Conservation (phyloP, 2,888 invertebrate genomes). For the Mellilla xanthometata region DNA sequence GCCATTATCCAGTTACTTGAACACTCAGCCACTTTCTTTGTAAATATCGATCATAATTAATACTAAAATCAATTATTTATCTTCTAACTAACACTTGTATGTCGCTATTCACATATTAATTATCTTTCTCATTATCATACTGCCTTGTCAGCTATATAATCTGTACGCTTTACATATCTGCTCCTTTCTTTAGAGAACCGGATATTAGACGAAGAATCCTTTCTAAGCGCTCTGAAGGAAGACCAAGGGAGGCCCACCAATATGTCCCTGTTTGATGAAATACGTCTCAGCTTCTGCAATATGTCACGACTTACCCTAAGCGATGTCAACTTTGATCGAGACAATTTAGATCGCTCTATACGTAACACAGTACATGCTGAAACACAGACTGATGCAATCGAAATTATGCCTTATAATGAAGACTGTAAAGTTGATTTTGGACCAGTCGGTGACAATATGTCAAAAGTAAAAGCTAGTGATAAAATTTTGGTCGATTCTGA, state of each 20-base stretch:
- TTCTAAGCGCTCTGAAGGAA: slow-evolving; percentile 57
- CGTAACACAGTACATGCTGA: slow-evolving; percentile 29
- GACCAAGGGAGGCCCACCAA: slow-evolving; percentile 66
- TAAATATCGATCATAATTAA: too few relatives aligned
- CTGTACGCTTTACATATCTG: slow-evolving; percentile 14
- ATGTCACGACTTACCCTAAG: slow-evolving; percentile 46
- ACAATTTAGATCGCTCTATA: slow-evolving; percentile 27
- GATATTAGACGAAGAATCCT: slow-evolving; percentile 68
- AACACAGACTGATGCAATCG: slow-evolving; percentile 45
- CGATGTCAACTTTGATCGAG: slow-evolving; percentile 39
- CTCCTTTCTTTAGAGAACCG: slow-evolving; percentile 53
- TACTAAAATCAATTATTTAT: too few relatives aligned
- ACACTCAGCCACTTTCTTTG: too few relatives aligned
- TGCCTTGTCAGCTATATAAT: slow-evolving; percentile 2
- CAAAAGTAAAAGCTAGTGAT: slow-evolving; percentile 7
- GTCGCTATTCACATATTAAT: too few relatives aligned
- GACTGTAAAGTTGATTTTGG: slow-evolving; percentile 8
- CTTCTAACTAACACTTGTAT: too few relatives aligned
- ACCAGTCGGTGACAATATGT: slow-evolving; percentile 11
- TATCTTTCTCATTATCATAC: background rate
- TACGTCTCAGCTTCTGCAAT: slow-evolving; percentile 64
- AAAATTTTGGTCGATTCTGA: slow-evolving; percentile 20
- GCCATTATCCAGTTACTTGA: too few relatives aligned
- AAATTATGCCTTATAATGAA: slow-evolving; percentile 5
- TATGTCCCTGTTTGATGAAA: slow-evolving; percentile 70